A percentile compares a stretch with the other conserved stretches of the same genome.
phyloP scores from a whole-genome alignment of 2,113 vertebrate species.

The Delphinapterus leucas region DNA sequence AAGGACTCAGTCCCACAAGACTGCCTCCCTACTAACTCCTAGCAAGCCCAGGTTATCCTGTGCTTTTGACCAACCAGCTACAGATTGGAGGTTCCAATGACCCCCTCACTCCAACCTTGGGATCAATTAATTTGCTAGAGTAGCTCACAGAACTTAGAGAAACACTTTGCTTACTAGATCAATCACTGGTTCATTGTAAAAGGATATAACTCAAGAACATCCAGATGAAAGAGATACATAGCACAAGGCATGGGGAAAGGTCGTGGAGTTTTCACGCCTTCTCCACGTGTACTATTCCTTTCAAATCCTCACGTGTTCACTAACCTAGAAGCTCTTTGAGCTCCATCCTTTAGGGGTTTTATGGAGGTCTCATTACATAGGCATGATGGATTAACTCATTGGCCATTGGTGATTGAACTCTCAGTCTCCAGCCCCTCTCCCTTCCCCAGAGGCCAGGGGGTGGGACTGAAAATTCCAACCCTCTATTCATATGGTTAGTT shows the following conservation, averaged over 20 bases:
- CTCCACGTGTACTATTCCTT: too few species aligned
- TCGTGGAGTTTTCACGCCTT: neutral
- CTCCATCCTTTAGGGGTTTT: neutral
- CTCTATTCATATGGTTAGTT: neutral
- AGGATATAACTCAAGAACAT: neutral
- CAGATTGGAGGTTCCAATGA: neutral
- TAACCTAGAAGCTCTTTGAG: neutral
- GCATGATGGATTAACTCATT: neutral
- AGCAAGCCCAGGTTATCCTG: neutral
- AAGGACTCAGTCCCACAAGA: neutral
- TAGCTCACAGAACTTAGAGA: neutral
- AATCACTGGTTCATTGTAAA: neutral
- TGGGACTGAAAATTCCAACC: neutral
- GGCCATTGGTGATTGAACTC: neutral
- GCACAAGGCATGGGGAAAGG: neutral
- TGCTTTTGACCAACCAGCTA: neutral
- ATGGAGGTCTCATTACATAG: neutral
- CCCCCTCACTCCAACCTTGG: neutral
- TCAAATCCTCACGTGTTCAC: neutral
- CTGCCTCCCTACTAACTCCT: too few species aligned
- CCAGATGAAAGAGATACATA: neutral
- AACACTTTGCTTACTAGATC: neutral
- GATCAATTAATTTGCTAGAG: neutral
- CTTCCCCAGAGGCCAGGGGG: neutral
- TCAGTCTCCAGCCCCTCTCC: neutral